Conservation (phyloP, 2,888 invertebrate genomes). For the Altica lythri region DNA sequence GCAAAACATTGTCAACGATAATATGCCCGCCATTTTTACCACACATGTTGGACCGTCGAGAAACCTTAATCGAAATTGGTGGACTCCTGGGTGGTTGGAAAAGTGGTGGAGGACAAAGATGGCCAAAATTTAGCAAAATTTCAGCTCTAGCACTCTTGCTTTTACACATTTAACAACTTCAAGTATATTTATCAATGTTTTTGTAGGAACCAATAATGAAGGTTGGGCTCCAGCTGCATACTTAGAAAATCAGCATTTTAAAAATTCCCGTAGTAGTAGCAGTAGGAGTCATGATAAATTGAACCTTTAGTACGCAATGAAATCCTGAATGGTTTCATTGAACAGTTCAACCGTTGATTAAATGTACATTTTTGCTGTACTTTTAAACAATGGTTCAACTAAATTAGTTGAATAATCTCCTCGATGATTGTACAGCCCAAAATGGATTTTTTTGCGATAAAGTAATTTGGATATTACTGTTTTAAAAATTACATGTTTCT, state of each 20-base stretch:
- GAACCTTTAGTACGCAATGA: constrained; percentile 39
- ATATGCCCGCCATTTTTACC: too few species aligned
- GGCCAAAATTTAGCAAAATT: too few species aligned
- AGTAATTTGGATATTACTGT: background rate
- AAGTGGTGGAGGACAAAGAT: too few species aligned
- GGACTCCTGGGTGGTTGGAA: too few species aligned
- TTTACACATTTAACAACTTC: too few species aligned
- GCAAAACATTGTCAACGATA: too few species aligned
- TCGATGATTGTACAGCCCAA: constrained; percentile 14
- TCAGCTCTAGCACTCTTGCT: too few species aligned
- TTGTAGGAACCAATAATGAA: constrained; percentile 71
- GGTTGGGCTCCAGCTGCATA: constrained; percentile 96
- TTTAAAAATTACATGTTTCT: constrained; percentile 16
- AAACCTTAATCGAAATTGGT: too few species aligned
- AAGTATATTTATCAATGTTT: too few species aligned
- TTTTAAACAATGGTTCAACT: constrained; percentile 9
- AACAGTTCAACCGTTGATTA: too few species aligned
- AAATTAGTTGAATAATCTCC: constrained; percentile 11
- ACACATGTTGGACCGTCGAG: too few species aligned
- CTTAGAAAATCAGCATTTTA: constrained; percentile 77
- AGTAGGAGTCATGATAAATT: constrained; percentile 66
- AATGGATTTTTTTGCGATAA: constrained; percentile 14
- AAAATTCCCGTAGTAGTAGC: constrained; percentile 72
- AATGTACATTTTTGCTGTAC: too few species aligned
- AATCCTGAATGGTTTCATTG: background rate